Base-by-base conservation (phyloP, 2,888 invertebrate genomes). In the Monopis laevigella region DNA sequence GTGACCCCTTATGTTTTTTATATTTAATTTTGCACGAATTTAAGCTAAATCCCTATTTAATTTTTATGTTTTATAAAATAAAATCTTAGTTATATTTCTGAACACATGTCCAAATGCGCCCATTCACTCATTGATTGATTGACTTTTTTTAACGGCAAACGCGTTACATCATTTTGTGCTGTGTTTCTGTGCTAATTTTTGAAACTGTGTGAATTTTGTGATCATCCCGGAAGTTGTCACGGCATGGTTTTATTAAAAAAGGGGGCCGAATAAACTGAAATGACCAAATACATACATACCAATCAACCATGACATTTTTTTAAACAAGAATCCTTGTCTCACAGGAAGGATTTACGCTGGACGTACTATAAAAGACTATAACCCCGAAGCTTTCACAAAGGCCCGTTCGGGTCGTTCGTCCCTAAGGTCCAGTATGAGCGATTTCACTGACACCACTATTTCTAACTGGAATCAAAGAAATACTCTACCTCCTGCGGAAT, bases 371-470 rank as follows among this genome's bases (percentile, higher is more conserved):
- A 69, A 59, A 62, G 80, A 80, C 62, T 80, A 75, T 66, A 77
- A 77, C 43, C 77, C 78, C 40, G 78, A 78, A 27, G 51, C 59
- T 46, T 55, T 77, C 54, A 66, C 62, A 24, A 34, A 29, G 53
- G 65, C 56, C 41, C 38, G 55, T 48, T 78, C 78, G 48, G 77
- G 77, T 54, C 70, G 73, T 45, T 78, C 77, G 55, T 78, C 75
- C 0, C 40, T 73, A 39, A 65, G 78, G 61, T 80, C 80, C 52
- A 80, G 78, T 47, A 53, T 74, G 61, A 77, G 77, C 59, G 80
- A 80, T 57, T 81, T 82, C 50, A 82, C 82, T 40, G 82, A 82
- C 51, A 82, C 80, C 1, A 78, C 80, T 0, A 77, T 78, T 46
- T 80, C 80, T 0, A 80, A 77, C 0, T 80, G 78, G 78, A 78